Evolutionary conservation across 2,113 vertebrate species (phyloP).

Genomic region (Odocoileus virginianus): DNA sequence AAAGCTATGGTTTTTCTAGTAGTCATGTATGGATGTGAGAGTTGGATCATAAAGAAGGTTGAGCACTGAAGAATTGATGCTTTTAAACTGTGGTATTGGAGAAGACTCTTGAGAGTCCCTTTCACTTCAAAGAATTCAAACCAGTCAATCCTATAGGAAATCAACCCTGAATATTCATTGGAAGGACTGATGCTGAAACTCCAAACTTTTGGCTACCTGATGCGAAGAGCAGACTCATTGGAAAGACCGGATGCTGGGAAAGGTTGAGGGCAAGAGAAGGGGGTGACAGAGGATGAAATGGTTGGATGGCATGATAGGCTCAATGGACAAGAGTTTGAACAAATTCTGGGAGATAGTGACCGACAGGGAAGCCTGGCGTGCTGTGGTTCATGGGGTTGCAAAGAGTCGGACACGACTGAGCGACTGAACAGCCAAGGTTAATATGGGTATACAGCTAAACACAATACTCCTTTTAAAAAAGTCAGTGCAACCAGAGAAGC

Average conservation of each 20-base stretch:
- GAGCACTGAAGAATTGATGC: background rate
- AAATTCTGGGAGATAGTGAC: background rate
- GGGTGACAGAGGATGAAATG: background rate
- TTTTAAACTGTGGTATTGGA: background rate
- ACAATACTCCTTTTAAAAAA: background rate
- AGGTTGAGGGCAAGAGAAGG: background rate
- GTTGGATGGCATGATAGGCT: background rate
- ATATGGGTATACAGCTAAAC: background rate
- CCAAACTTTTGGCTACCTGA: background rate
- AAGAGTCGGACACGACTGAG: background rate
- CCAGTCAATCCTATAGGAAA: background rate
- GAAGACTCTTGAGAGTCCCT: background rate
- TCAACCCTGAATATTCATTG: background rate
- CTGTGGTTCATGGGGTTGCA: background rate
- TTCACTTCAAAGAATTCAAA: background rate
- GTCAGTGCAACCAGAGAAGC: background rate
- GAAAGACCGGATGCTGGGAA: background rate
- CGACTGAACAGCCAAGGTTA: background rate
- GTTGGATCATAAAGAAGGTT: background rate
- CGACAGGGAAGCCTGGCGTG: background rate
- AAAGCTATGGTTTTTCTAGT: background rate
- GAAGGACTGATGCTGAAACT: background rate
- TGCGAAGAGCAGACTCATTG: background rate
- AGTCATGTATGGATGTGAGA: background rate
- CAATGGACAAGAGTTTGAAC: background rate